phyloP scores from a whole-genome alignment of 2,113 vertebrate species.

The Percopsis transmontana region DNA sequence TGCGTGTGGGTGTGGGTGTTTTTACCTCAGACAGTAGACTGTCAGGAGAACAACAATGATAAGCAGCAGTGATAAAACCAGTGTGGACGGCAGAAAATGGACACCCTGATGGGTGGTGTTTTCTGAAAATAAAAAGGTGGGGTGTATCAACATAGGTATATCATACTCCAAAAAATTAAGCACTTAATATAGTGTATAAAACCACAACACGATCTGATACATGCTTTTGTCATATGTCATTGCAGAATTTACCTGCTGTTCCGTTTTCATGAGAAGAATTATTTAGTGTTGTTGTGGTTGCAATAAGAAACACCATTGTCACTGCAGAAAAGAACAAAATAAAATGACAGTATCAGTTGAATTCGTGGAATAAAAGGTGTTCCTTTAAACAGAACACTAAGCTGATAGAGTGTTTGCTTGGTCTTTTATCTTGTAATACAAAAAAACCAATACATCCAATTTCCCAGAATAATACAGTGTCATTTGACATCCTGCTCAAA shows the following conservation, averaged over 20 bases:
- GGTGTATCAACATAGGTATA: not conserved
- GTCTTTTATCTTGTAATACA: no score
- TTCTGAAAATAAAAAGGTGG: conserved; percentile 49
- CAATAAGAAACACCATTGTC: conserved; percentile 79
- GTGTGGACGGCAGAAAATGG: conserved; percentile 83
- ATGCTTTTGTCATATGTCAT: not conserved
- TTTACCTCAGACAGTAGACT: conserved; percentile 88
- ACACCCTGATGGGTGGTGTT: conserved; percentile 71
- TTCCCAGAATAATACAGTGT: no score
- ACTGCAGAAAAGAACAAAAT: conserved; percentile 49
- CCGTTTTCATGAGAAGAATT: conserved; percentile 73
- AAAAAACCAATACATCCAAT: no score
- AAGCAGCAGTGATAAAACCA: conserved; percentile 84
- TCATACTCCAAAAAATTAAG: no score
- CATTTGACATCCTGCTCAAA: no score
- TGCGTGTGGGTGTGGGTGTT: not conserved
- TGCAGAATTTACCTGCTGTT: conserved; percentile 68
- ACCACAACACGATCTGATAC: not conserved
- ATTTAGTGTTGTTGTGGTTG: conserved; percentile 66
- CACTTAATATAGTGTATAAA: not conserved
- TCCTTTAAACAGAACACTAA: no score
- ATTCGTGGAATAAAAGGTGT: not conserved
- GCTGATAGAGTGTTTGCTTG: not conserved
- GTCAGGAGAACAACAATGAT: conserved; percentile 83
- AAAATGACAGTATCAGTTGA: not conserved